Evolutionary conservation across 2,797 vertebrate species (phyloP).

Genomic region (Acanthornis magna): DNA sequence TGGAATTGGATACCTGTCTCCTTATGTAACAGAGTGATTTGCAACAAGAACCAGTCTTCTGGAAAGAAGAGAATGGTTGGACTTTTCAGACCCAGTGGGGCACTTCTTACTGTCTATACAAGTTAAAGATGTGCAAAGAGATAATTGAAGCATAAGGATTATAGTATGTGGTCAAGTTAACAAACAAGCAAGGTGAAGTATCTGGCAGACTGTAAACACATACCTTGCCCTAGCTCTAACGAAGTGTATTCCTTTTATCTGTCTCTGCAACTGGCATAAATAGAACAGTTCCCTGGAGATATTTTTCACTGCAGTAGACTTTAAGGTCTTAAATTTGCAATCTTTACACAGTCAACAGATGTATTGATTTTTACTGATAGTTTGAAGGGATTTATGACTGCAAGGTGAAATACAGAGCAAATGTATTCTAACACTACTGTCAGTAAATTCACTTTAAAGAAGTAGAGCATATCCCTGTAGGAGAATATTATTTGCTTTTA

Average conservation of each 20-base stretch:
- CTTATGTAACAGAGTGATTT: not conserved
- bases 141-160: not conserved
- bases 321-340: not conserved
- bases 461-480: not conserved
- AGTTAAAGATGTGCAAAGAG: not conserved
- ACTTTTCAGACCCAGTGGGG: not conserved
- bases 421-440: not conserved
- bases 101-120: not conserved
- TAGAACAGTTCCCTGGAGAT: not conserved
- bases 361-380: conserved; percentile 20
- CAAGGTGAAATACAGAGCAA: not conserved
- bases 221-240: not conserved
- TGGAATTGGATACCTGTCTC: not conserved
- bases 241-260: not conserved
- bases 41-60: not conserved
- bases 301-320: not conserved
- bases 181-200: not conserved
- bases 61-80: not conserved
- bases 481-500: conserved; percentile 25
- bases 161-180: not conserved
- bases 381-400: conserved; percentile 29
- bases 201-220: not conserved
- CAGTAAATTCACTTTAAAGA: not conserved
- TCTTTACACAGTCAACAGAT: not conserved
- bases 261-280: not conserved